Conservation (phyloP, 2,888 invertebrate species). For the Sphinx pinastri region DNA sequence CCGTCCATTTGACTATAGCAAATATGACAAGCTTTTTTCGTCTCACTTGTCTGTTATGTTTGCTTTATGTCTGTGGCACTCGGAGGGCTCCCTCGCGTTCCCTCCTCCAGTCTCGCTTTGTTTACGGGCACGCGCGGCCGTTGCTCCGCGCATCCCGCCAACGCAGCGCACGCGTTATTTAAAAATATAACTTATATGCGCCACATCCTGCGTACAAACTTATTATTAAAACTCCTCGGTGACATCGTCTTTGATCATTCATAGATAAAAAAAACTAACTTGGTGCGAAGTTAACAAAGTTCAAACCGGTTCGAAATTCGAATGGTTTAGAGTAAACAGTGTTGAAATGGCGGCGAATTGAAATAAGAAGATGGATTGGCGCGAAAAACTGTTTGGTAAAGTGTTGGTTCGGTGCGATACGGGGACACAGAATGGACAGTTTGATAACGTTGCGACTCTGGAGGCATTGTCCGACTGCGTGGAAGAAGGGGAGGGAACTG, state of each 20-base stretch:
- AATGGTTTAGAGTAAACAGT: conserved; percentile 2
- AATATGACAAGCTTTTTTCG: conserved; percentile 52
- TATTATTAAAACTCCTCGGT: conserved; percentile 26
- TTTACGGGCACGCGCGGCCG: conserved; percentile 68
- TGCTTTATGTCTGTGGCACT: conserved; percentile 62
- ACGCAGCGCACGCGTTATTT: conserved; percentile 54
- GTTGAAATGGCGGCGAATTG: conserved; percentile 24
- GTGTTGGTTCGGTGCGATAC: conserved; percentile 80
- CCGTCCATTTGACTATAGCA: conserved; percentile 32
- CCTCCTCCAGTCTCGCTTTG: conserved; percentile 72
- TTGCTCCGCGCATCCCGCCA: conserved; percentile 49
- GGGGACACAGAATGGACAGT: conserved; percentile 72
- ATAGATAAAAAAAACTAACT: conserved; percentile 11
- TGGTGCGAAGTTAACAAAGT: conserved; percentile 10
- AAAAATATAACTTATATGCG: conserved; percentile 62
- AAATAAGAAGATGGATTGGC: conserved; percentile 77
- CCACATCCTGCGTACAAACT: conserved; percentile 45
- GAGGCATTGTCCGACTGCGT: conserved; percentile 76
- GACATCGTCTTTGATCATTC: conserved; percentile 21
- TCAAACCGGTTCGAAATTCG: conserved; percentile 22
- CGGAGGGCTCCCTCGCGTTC: conserved; percentile 57
- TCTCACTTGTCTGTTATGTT: conserved; percentile 60
- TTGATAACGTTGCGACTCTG: conserved; percentile 71
- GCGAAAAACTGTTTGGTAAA: conserved; percentile 85
- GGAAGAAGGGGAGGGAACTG: conserved; percentile 77